Evolutionary conservation across 2,888 invertebrate genomes (phyloP), one percentile per base, ranked within the genome.

Genomic region (Sphaerophoria taeniata): DNA sequence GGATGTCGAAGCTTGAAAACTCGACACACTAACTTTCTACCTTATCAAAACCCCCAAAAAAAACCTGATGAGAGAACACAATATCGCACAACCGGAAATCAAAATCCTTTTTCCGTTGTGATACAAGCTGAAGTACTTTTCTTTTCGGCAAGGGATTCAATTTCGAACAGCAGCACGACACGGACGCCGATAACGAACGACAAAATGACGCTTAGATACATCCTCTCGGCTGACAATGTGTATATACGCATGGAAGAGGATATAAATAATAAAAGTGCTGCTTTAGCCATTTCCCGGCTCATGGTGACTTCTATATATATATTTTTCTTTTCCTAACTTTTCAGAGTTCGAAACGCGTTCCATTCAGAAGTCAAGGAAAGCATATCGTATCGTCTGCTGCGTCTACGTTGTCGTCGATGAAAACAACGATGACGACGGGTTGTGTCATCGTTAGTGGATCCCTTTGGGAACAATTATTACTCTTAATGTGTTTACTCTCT

Each of bases 401-500:
- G 55, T 70, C 43, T 47, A 34, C 56, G 60, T 72, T 49, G 51
- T 16, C 51, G 36, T 24, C 24, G 61, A 45, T 12, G 43, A 11
- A 39, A 9, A 11, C 72, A 55, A 65, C 43, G 53, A 34, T 51
- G 71, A 72, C 65, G 51, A 51, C 65, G 51, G 61, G 56, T 67
- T 81, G 51, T 81, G 63, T 85, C 85, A 69, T 81, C 85, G 85
- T 85, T 85, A 80, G 73, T 73, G 80, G 70, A 65, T 79, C 82
- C 87, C 82, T 86, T 74, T 55, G 87, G 87, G 87, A 83, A 73
- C 87, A 87, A 87, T 87, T 87, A 87, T 86, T 87, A 65, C 78
- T 76, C 86, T 83, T 80, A 87, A 86, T 86, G 82, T 87, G 81
- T 87, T 87, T 80, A 83, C 82, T 83, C 67, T 78, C 81, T 87